These are phyloP conservation scores for Brachyistius frenatus DNA, from an alignment of 2,113 vertebrate genomes.

Conservation along the genomic window DNA sequence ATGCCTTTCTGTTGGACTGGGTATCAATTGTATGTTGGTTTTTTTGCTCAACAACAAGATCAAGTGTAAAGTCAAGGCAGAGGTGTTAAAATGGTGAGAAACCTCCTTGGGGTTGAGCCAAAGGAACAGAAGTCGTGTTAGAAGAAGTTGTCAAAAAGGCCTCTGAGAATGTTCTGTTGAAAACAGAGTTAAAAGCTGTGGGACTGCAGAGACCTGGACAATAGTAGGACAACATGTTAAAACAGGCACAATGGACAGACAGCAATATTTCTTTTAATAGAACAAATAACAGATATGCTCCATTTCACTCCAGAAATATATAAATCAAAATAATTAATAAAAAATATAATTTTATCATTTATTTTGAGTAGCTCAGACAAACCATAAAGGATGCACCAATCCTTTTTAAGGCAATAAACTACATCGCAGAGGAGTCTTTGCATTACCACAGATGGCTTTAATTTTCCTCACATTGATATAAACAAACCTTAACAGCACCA, in stretches of 20 bases:
- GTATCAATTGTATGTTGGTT: too few relatives aligned
- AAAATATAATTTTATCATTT: neutral
- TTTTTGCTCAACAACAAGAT: slow-evolving; percentile 2
- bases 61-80: slow-evolving; percentile 21
- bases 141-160: slow-evolving; percentile 33
- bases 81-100: slow-evolving; percentile 37
- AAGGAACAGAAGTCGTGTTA: slow-evolving; percentile 21
- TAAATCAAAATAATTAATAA: neutral
- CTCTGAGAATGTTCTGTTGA: slow-evolving; percentile 42
- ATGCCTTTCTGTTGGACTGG: neutral
- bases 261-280: slow-evolving; percentile 1
- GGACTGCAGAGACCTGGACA: slow-evolving; percentile 19
- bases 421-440: slow-evolving; percentile 27
- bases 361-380: neutral
- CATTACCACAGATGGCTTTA: slow-evolving; percentile 47
- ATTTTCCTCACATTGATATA: slow-evolving; percentile 51
- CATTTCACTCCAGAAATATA: too few relatives aligned
- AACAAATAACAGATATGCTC: neutral
- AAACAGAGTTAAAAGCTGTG: slow-evolving; percentile 51
- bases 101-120: neutral
- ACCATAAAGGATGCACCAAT: slow-evolving; percentile 19
- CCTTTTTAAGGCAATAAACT: slow-evolving; percentile 38
- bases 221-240: slow-evolving; percentile 3
- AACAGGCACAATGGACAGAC: slow-evolving; percentile 7
- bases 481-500: slow-evolving; percentile 69